These are phyloP conservation scores for Scyliorhinus canicula DNA, from an alignment of 2,797 vertebrate genomes.

Conservation along the genomic window DNA sequence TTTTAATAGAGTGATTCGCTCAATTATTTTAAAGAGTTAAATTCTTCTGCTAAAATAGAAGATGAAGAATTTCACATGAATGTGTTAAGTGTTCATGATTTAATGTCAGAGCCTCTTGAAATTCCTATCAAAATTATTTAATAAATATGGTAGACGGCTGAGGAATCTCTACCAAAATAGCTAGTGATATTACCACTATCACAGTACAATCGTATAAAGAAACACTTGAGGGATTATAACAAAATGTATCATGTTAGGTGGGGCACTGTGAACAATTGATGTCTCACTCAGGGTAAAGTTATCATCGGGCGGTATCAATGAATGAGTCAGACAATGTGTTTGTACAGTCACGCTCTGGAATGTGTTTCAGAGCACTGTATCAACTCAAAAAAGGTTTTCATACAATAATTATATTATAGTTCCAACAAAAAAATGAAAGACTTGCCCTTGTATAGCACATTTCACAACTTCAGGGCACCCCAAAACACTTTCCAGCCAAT, in stretches of 20 bases:
- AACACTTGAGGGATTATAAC: not conserved
- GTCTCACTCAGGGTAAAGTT: not conserved
- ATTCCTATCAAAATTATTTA: not conserved
- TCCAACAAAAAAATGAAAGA: not conserved
- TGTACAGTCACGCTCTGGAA: not conserved
- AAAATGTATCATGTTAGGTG: not conserved
- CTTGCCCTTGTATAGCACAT: not conserved
- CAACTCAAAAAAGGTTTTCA: not conserved
- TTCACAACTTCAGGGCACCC: no score
- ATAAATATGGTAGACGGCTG: not conserved
- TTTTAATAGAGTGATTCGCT: not conserved
- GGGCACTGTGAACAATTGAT: not conserved
- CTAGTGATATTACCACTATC: not conserved
- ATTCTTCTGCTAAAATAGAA: not conserved
- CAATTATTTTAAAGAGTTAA: not conserved
- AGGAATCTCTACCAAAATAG: not conserved
- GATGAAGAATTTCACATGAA: not conserved
- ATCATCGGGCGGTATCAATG: not conserved
- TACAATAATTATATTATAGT: not conserved
- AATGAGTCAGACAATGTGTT: not conserved
- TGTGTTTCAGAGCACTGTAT: not conserved
- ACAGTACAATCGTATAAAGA: not conserved
- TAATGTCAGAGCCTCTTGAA: not conserved
- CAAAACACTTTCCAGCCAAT: not conserved
- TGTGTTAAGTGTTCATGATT: not conserved